Base-by-base conservation (phyloP, 2,888 invertebrate genomes). In the Steinernema scapterisci region DNA sequence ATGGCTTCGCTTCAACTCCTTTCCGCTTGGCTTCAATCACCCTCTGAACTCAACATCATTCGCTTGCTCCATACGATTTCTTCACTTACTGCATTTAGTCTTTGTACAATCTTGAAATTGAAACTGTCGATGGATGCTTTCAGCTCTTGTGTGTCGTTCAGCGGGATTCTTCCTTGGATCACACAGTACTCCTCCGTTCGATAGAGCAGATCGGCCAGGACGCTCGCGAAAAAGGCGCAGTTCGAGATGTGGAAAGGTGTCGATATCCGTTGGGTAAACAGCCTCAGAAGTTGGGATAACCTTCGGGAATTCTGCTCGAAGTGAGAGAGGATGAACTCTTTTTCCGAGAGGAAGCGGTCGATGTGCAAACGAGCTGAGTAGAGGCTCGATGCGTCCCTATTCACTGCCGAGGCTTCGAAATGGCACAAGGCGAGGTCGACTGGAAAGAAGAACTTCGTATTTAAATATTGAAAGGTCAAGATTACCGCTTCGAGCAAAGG, bases 261-360 rank as follows among this genome's bases (percentile, higher is more conserved):
- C 54, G 54, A 54, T 13, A 54, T 54, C 6, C 54, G 54, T 16
- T 54, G 13, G 25, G 54, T 54, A 23, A 54, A 54, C 54, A 54
- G 25, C 23, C 54, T 21, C 6, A 54, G 16, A 13, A 54, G 54
- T 54, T 54, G 54, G 6, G 54, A 54, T 7, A 54, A 13, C 25
- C 54, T 54, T 23, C 54, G 54, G 3, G 54, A 54, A 27, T 54
- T 54, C 54, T 54, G 54, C 25, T 54, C 54, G 54, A 54, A 54
- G 54, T 54, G 54, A 11, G 54, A 25, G 6, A 54, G 54, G 25
- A 54, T 21, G 25, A 54, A 54, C 25, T 54, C 54, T 16, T 54
- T 54, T 23, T 54, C 54, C n/a, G 54, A 54, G 23, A 54, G 25
- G 25, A 54, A 54, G 25, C 54, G 54, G 11, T 54, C 54, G 54